Percentiles rank a stretch among this genome's conserved stretches.
phyloP scores from a whole-genome alignment of 35 echinoderm and acorn worm species.

The Hemicentrotus pulcherrimus region DNA sequence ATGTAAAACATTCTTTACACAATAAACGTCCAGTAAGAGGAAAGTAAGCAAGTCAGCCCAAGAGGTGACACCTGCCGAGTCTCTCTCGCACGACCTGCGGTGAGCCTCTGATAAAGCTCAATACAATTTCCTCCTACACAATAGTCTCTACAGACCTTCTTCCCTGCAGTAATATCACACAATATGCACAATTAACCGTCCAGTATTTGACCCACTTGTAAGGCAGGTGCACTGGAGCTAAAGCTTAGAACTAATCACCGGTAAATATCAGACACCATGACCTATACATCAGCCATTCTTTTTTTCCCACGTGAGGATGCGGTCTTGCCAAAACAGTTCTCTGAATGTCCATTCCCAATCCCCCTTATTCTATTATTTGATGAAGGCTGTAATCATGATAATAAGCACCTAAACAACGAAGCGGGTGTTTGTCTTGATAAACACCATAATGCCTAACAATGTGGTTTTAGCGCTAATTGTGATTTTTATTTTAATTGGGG shows the following conservation, averaged over 20 bases:
- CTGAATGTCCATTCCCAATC: too few relatives aligned
- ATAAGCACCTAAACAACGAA: not conserved
- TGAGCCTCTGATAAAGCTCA: not conserved
- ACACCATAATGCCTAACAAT: not conserved
- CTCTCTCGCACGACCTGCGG: too few relatives aligned
- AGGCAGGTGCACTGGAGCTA: not conserved
- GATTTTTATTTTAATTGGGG: too few relatives aligned
- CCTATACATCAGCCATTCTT: not conserved
- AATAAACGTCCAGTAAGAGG: too few relatives aligned
- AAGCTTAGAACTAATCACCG: not conserved
- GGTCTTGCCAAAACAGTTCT: not conserved
- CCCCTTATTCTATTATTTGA: not conserved
- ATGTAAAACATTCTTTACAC: too few relatives aligned
- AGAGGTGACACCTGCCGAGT: too few relatives aligned
- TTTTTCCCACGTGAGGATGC: not conserved
- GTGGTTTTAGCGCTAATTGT: not conserved
- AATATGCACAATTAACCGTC: not conserved
- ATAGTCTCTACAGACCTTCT: not conserved
- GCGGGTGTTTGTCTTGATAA: not conserved
- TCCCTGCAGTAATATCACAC: not conserved
- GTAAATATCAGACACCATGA: not conserved
- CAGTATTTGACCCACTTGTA: slow-evolving; percentile 9
- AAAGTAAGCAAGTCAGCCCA: too few relatives aligned
- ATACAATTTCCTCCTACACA: not conserved
- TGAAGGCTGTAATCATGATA: not conserved